Evolutionary conservation across 2,888 invertebrate species (phyloP).

Genomic region (Aspidapion aeneum): DNA sequence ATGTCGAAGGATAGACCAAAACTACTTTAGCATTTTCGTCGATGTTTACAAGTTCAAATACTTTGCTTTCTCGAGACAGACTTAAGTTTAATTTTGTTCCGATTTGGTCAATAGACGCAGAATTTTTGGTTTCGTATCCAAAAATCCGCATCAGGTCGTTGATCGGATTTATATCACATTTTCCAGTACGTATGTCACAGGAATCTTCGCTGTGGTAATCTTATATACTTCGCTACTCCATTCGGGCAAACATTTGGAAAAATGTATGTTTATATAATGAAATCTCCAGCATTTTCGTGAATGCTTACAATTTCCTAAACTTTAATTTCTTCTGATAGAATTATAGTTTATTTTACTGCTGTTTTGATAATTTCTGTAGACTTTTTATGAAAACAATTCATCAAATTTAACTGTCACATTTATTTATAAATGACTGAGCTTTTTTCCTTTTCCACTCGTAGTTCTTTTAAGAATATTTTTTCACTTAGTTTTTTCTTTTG

Average conservation of each 20-base stretch:
- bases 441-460: conserved; percentile 18
- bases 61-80: conserved; percentile 38
- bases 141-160: conserved; percentile 25
- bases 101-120: conserved; percentile 29
- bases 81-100: conserved; percentile 29
- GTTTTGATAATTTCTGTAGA: too few relatives aligned
- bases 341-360: too few relatives aligned
- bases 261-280: too few relatives aligned
- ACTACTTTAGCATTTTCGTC: conserved; percentile 37
- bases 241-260: too few relatives aligned
- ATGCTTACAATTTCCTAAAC: too few relatives aligned
- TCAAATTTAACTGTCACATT: too few relatives aligned
- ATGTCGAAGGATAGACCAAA: conserved; percentile 37
- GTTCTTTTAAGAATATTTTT: conserved; percentile 16
- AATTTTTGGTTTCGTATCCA: conserved; percentile 35
- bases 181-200: conserved; percentile 29
- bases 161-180: conserved; percentile 39
- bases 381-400: too few relatives aligned
- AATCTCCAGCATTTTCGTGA: too few relatives aligned
- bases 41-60: conserved; percentile 36
- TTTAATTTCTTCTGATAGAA: too few relatives aligned
- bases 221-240: too few relatives aligned
- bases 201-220: conserved; percentile 26
- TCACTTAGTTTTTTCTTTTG: conserved; percentile 17
- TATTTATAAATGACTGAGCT: too few relatives aligned